phyloP scores from a whole-genome alignment of 2,888 invertebrate species.

The Clanis bilineata region DNA sequence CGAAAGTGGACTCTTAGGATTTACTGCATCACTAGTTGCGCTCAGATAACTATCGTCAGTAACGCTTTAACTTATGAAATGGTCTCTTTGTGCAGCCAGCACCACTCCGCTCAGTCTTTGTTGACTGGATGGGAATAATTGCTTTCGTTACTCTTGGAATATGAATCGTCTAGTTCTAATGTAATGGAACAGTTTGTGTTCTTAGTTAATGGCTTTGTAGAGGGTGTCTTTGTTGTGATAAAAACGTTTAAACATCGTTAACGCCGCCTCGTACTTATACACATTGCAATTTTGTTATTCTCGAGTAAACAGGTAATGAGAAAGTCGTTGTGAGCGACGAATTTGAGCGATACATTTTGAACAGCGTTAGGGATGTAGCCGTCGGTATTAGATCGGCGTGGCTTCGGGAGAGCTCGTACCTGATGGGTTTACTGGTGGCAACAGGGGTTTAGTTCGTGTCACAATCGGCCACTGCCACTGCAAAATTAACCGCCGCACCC shows the following conservation, averaged over 20 bases:
- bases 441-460: constrained; percentile 75
- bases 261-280: constrained; percentile 24
- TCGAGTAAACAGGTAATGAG: constrained; percentile 9
- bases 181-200: constrained; percentile 67
- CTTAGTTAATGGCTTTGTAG: constrained; percentile 64
- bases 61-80: constrained; percentile 72
- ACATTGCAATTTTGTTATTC: constrained; percentile 37
- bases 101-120: constrained; percentile 54
- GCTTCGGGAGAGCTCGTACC: constrained; percentile 50
- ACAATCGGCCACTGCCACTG: constrained; percentile 71
- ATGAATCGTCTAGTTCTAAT: constrained; percentile 66
- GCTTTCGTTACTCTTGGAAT: constrained; percentile 61
- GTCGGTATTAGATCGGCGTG: constrained; percentile 54
- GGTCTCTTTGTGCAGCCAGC: constrained; percentile 58
- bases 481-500: constrained; percentile 73
- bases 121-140: constrained; percentile 70
- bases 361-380: constrained; percentile 31
- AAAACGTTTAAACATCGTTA: constrained; percentile 47
- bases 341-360: constrained; percentile 27
- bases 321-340: constrained; percentile 20
- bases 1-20: constrained; percentile 63
- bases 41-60: constrained; percentile 68
- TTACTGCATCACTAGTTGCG: constrained; percentile 75
- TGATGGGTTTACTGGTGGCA: constrained; percentile 75
- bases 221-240: constrained; percentile 53